Evolutionary conservation across 2,888 invertebrate species (phyloP).

Genomic region (Colostygia pectinataria): DNA sequence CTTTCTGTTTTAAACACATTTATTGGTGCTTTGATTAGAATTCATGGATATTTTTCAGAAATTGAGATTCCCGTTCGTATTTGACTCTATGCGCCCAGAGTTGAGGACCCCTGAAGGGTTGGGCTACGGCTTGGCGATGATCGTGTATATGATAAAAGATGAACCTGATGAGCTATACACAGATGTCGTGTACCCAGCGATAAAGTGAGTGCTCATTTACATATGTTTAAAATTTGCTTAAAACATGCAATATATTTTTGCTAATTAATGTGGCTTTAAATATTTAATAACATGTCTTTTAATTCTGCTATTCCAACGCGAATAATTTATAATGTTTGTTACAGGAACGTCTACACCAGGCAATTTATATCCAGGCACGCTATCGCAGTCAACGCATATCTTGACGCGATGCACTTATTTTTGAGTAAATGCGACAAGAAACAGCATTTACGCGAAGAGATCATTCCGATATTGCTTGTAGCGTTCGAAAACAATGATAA

Average conservation of each 20-base stretch:
- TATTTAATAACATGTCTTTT: too few relatives aligned
- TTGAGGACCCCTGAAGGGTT: conserved; percentile 93
- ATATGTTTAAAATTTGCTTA: not conserved
- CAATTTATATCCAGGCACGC: conserved; percentile 86
- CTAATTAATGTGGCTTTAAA: too few relatives aligned
- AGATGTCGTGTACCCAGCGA: conserved; percentile 89
- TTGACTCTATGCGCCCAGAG: conserved; percentile 94
- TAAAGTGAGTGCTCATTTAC: conserved; percentile 85
- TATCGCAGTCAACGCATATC: conserved; percentile 92
- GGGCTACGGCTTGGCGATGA: conserved; percentile 92
- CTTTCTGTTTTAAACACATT: too few relatives aligned
- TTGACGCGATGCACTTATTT: conserved; percentile 95
- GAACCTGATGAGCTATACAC: conserved; percentile 89
- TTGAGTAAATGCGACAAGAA: conserved; percentile 91
- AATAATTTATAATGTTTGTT: conserved; percentile 5
- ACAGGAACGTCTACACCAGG: conserved; percentile 17
- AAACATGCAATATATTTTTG: too few relatives aligned
- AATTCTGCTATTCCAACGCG: too few relatives aligned
- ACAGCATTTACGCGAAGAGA: conserved; percentile 89
- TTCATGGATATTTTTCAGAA: conserved; percentile 86
- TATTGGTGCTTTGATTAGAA: conserved; percentile 3
- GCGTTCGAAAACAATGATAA: conserved; percentile 94
- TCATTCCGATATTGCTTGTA: conserved; percentile 92
- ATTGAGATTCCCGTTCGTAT: conserved; percentile 96
- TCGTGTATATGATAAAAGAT: conserved; percentile 91